Evolutionary conservation across 2,797 vertebrate species (phyloP).

Genomic region (Thaleichthys pacificus): DNA sequence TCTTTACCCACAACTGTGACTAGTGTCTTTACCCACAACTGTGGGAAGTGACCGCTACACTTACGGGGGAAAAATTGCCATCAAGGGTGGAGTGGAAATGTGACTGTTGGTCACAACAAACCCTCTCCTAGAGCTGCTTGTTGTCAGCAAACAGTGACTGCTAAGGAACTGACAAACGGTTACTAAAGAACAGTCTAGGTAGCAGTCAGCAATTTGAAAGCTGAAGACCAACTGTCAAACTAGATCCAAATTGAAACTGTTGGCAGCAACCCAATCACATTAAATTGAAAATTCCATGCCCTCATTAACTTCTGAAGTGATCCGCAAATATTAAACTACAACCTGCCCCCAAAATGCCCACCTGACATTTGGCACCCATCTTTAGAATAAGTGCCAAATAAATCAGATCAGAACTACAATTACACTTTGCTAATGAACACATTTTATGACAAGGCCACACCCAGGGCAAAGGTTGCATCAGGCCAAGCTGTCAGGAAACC

Average conservation of each 20-base stretch:
- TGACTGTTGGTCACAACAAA: neutral
- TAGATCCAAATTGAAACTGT: too few relatives aligned
- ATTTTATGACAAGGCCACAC: conserved; percentile 46
- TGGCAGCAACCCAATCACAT: too few relatives aligned
- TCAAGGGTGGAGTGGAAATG: too few relatives aligned
- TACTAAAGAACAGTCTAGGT: neutral
- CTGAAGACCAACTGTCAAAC: neutral
- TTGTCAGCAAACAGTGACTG: conserved; percentile 5
- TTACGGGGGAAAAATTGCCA: neutral
- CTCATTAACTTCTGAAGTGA: too few relatives aligned
- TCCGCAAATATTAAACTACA: neutral
- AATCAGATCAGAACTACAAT: neutral
- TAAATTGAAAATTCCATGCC: too few relatives aligned
- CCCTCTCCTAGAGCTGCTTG: neutral
- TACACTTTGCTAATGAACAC: neutral
- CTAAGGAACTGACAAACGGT: neutral
- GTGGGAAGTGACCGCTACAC: neutral
- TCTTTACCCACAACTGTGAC: neutral
- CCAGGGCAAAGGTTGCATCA: conserved; percentile 52
- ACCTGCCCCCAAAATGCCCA: neutral
- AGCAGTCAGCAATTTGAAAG: conserved; percentile 24
- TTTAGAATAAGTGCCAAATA: neutral
- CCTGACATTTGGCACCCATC: neutral
- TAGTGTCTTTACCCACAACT: neutral
- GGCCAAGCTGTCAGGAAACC: conserved; percentile 13